Conservation (phyloP, 2,113 vertebrate species). For the Megalops atlanticus region DNA sequence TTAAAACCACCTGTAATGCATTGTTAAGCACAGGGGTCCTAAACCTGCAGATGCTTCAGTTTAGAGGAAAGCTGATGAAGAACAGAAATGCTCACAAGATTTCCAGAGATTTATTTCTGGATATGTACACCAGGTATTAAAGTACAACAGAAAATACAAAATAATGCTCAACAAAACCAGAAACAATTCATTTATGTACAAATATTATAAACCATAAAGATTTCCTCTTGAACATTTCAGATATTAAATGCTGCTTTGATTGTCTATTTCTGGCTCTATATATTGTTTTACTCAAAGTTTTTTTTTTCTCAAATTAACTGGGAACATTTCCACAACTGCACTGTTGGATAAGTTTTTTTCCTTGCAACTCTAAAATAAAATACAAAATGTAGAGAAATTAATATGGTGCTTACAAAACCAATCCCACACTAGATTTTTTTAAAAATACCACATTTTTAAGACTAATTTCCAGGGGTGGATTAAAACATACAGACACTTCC, state of each 20-base stretch:
- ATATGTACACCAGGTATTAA: slow-evolving; percentile 99
- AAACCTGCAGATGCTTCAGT: background rate
- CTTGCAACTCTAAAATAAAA: slow-evolving; percentile 37
- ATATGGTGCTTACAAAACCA: slow-evolving; percentile 65
- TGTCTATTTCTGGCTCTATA: slow-evolving; percentile 88
- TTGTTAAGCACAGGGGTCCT: too few species aligned
- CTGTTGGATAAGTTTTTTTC: slow-evolving; percentile 25
- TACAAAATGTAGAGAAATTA: slow-evolving; percentile 71
- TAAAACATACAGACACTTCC: slow-evolving; percentile 69
- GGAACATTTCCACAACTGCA: slow-evolving; percentile 59
- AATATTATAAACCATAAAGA: slow-evolving; percentile 96
- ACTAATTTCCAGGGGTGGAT: slow-evolving; percentile 67
- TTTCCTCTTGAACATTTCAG: slow-evolving; percentile 88
- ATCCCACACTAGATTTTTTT: slow-evolving; percentile 65
- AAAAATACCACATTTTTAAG: slow-evolving; percentile 72
- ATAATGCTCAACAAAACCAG: slow-evolving; percentile 94
- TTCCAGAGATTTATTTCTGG: slow-evolving; percentile 99
- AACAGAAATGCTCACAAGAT: slow-evolving; percentile 52
- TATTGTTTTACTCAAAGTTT: slow-evolving; percentile 74
- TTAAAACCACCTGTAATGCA: too few species aligned
- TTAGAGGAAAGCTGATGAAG: background rate
- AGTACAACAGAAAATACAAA: slow-evolving; percentile 99
- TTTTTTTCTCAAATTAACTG: slow-evolving; percentile 58
- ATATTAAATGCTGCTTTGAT: slow-evolving; percentile 90
- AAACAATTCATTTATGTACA: slow-evolving; percentile 91